phyloP scores from a whole-genome alignment of 92 coral and sea anemone genomes.

The Epizoanthus fatuus region DNA sequence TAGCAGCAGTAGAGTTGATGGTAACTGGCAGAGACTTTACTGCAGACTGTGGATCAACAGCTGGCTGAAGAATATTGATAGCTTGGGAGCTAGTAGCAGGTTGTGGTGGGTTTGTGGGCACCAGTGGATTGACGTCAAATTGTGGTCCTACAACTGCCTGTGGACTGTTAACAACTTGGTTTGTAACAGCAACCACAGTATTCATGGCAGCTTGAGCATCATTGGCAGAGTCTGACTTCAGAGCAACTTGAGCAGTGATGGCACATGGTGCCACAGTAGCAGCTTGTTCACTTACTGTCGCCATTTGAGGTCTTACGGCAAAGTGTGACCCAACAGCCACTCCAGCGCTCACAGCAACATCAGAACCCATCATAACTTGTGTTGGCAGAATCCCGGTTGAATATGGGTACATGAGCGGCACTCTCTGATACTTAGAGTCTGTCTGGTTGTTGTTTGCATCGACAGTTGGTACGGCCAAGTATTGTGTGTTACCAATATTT shows the following conservation, averaged over 20 bases:
- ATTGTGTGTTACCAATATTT: slow-evolving; percentile 2
- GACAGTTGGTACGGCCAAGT: slow-evolving; percentile 4
- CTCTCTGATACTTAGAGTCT: neutral
- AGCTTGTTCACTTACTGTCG: neutral
- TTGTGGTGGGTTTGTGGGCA: neutral
- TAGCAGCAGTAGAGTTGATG: neutral
- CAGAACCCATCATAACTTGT: slow-evolving; percentile 6
- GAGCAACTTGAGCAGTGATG: neutral
- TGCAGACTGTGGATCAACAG: neutral
- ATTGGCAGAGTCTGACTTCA: neutral
- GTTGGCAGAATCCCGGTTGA: slow-evolving; percentile 28
- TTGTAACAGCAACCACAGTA: neutral
- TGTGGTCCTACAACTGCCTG: neutral
- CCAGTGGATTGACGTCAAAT: neutral
- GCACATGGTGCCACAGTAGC: neutral
- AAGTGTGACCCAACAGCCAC: neutral
- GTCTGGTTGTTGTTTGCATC: slow-evolving; percentile 25
- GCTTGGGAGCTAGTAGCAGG: neutral
- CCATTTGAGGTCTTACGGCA: neutral
- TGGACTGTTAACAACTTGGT: slow-evolving; percentile 1
- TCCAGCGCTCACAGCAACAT: neutral
- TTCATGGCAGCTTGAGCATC: neutral
- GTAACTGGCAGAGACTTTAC: neutral
- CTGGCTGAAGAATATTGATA: neutral
- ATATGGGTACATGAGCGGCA: slow-evolving; percentile 39